Conservation (phyloP, 64 coral and sea anemone species). For the Astreopora myriophthalma region DNA sequence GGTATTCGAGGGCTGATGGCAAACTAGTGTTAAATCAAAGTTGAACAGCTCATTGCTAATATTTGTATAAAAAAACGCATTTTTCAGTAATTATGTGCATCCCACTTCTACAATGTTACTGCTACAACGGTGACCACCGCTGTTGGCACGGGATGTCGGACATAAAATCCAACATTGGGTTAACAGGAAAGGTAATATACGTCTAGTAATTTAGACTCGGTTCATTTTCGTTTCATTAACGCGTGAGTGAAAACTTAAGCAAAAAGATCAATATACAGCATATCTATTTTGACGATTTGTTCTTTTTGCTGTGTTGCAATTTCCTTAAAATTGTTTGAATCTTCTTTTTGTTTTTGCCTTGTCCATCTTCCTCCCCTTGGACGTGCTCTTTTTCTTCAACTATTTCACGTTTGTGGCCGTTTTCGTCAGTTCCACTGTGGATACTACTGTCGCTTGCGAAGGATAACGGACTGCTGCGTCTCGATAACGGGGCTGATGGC, state of each 20-base stretch:
- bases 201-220: no score
- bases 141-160: no score
- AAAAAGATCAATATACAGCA: background rate
- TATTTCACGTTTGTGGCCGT: background rate
- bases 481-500: background rate
- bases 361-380: background rate
- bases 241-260: background rate
- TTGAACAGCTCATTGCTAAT: no score
- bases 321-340: slow-evolving; percentile 44
- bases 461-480: slow-evolving; percentile 11
- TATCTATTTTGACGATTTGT: background rate
- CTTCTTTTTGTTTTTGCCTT: slow-evolving; percentile 22
- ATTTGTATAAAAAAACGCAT: no score
- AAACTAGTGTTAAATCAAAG: no score
- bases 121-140: no score
- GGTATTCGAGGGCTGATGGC: no score
- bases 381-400: background rate
- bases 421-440: background rate
- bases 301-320: slow-evolving; percentile 34
- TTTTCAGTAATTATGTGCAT: no score
- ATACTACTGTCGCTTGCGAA: slow-evolving; percentile 25
- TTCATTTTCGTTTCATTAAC: no score
- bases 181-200: no score
- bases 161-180: no score
- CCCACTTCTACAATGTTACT: no score